Conservation (phyloP, 1,140 invertebrate genomes). For the Polyergus mexicanus region DNA sequence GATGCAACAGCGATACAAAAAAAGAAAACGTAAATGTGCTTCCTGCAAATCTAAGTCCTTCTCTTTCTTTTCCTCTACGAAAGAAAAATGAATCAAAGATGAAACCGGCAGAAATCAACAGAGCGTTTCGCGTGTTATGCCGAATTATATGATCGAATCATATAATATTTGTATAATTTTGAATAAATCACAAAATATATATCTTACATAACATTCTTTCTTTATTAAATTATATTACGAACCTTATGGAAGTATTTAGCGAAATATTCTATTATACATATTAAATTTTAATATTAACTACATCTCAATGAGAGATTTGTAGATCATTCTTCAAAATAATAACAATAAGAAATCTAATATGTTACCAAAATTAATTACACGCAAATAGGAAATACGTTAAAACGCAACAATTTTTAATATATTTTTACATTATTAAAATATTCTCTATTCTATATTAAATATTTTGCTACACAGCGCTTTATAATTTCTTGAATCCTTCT, state of each 20-base stretch:
- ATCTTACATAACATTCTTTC: too few relatives aligned
- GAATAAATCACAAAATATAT: too few relatives aligned
- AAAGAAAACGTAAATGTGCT: conserved; percentile 40
- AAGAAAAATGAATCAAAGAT: conserved; percentile 9
- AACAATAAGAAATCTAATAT: too few relatives aligned
- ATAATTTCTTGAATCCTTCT: too few relatives aligned
- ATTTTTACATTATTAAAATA: too few relatives aligned
- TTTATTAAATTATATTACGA: too few relatives aligned
- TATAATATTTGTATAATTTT: background rate
- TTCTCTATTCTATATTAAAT: too few relatives aligned
- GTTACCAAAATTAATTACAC: too few relatives aligned
- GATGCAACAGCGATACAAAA: conserved; percentile 45
- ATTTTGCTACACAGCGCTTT: too few relatives aligned
- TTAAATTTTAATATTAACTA: background rate
- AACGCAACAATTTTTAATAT: too few relatives aligned
- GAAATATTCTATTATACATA: background rate
- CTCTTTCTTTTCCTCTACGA: background rate
- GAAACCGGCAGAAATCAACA: background rate
- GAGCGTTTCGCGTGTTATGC: background rate
- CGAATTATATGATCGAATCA: background rate
- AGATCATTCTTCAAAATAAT: background rate
- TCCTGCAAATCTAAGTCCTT: conserved; percentile 40
- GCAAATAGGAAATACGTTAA: too few relatives aligned
- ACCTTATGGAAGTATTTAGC: background rate
- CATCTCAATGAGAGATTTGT: background rate